Evolutionary conservation across 2,113 vertebrate genomes (phyloP), one percentile per base, ranked within the genome.

Genomic region (Collichthys lucidus): DNA sequence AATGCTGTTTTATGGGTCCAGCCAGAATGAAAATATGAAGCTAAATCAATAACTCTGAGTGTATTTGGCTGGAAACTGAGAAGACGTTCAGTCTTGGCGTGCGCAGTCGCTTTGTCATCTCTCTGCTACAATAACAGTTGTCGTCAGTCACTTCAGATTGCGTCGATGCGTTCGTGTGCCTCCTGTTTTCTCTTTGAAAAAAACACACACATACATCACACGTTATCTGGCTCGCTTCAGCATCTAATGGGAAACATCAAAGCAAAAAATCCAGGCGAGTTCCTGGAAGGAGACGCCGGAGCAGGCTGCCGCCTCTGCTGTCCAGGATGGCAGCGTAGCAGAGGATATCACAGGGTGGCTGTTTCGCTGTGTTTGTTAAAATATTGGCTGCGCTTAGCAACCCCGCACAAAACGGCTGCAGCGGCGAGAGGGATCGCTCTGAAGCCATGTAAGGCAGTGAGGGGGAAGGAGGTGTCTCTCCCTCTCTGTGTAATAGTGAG

Each of bases 361-460:
- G 86, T 80, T 88, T 52, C 52, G 79, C 84, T 90, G 83, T 92
- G 91, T 92, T 94, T 91, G 89, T 90, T 40, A 74, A 87, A 86
- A 87, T 86, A 89, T 86, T 88, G 85, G 80, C 86, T 67, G 80
- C 74, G 44, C 93, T 88, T 90, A 92, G 92, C 93, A 93, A 92
- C 92, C 87, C 82, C 63, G 61, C 67, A 66, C 88, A 87, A 40
- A 80, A 85, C 76, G 84, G 64, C 82, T 85, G 77, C 80, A 67
- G 14, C 19, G 24, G 73, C 74, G 26, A 74, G 83, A 69, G 68
- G 74, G 62, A 80, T 81, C 56, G 63, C 62, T 89, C 63, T 49
- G 90, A 67, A 62, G 80, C 92, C 93, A 91, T 94, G 87, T 93
- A 94, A 94, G 92, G 90, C 86, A 88, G 73, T 12, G 70, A 89